These are phyloP conservation scores for Tetragonula carbonaria DNA, from an alignment of 2,888 invertebrate species.

Conservation along the genomic window DNA sequence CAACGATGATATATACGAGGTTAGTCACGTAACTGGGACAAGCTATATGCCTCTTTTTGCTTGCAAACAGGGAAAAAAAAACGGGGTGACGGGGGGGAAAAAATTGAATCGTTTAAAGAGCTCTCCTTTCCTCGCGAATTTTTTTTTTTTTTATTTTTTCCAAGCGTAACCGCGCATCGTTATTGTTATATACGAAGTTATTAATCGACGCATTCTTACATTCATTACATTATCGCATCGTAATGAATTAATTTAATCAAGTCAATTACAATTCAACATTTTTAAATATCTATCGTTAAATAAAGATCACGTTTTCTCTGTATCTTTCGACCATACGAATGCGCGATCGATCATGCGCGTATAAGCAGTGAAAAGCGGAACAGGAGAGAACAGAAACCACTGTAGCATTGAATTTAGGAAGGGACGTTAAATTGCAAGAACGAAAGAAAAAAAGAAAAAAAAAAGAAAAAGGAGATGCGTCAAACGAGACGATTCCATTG, in stretches of 20 bases:
- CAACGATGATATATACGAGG: not conserved
- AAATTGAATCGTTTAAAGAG: conserved; percentile 11
- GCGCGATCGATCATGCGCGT: too few species aligned
- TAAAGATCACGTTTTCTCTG: too few species aligned
- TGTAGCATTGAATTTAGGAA: not conserved
- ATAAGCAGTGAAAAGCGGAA: not conserved
- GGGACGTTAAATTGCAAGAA: not conserved
- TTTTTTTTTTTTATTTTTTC: not conserved
- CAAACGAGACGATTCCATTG: conserved; percentile 24
- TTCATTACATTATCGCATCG: too few species aligned
- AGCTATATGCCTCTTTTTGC: not conserved
- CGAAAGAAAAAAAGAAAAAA: not conserved
- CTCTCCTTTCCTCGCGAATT: not conserved
- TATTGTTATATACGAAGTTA: not conserved
- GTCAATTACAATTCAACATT: not conserved
- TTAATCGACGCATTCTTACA: not conserved
- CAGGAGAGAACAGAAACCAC: not conserved
- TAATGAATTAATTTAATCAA: not conserved
- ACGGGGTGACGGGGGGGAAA: not conserved
- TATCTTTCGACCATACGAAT: not conserved
- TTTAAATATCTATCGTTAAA: too few species aligned
- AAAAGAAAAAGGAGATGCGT: not conserved
- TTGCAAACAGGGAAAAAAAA: not conserved
- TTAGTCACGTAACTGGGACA: conserved; percentile 9
- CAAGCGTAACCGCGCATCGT: not conserved